Conservation (phyloP, 2,113 vertebrate genomes). For the Scomber colias region DNA sequence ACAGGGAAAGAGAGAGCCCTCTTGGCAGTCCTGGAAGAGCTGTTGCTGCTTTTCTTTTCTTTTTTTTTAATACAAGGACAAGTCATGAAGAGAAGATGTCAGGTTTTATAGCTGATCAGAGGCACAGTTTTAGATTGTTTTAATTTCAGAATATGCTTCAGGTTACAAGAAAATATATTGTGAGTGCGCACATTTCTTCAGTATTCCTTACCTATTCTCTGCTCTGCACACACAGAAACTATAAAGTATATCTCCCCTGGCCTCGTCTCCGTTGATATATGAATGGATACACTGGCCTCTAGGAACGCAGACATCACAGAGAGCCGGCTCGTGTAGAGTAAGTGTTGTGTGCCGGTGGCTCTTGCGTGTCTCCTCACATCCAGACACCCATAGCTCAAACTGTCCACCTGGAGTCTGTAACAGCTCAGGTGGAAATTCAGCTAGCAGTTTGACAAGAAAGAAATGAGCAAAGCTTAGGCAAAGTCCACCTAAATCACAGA, state of each 20-base stretch:
- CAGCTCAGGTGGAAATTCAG: slow-evolving; percentile 36
- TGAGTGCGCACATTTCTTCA: background rate
- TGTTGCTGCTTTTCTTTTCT: slow-evolving; percentile 21
- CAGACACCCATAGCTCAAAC: slow-evolving; percentile 51
- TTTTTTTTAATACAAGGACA: slow-evolving; percentile 33
- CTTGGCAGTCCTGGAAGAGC: slow-evolving; percentile 40
- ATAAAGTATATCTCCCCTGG: background rate
- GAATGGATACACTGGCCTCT: background rate
- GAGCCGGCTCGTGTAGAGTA: background rate
- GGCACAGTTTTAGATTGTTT: background rate
- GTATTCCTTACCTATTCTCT: background rate
- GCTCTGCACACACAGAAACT: too few species aligned
- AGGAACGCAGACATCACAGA: slow-evolving; percentile 6
- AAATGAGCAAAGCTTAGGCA: slow-evolving; percentile 8
- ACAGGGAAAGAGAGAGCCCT: slow-evolving; percentile 28
- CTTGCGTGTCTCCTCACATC: slow-evolving; percentile 40
- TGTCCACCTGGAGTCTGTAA: slow-evolving; percentile 16
- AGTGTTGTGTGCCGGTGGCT: slow-evolving; percentile 24
- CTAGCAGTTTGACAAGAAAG: slow-evolving; percentile 25
- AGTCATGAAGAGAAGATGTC: slow-evolving; percentile 31
- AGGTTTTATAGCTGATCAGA: slow-evolving; percentile 32
- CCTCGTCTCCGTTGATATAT: background rate
- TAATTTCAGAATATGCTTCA: slow-evolving; percentile 1
- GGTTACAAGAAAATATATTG: background rate
- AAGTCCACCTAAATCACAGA: background rate